Percentiles rank a stretch among this genome's conserved stretches.
Conservation (phyloP, 2,888 invertebrate genomes). For the Hirtodrosophila trivittata region DNA sequence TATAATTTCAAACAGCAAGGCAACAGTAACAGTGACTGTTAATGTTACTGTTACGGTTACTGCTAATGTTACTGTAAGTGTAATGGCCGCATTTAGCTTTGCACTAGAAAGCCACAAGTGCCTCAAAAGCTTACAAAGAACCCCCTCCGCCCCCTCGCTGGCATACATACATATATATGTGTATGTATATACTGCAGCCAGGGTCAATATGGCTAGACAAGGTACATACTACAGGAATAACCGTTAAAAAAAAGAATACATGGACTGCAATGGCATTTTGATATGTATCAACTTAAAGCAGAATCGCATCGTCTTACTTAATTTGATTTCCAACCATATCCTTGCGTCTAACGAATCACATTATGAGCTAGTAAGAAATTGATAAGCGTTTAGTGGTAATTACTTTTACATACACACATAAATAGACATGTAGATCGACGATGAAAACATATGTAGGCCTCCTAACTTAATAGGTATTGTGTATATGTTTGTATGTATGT, state of each 20-base stretch:
- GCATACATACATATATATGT: too few relatives aligned
- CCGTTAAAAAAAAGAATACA: constrained; percentile 39
- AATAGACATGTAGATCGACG: constrained; percentile 8
- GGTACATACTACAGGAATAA: constrained; percentile 46
- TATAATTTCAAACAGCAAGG: constrained; percentile 36
- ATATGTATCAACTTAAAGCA: constrained; percentile 30
- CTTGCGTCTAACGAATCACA: constrained; percentile 58
- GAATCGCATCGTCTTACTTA: constrained; percentile 20
- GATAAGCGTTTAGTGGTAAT: constrained; percentile 5
- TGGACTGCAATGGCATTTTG: constrained; percentile 49
- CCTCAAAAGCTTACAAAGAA: constrained; percentile 62
- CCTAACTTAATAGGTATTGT: constrained; percentile 31
- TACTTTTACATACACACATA: constrained; percentile 4
- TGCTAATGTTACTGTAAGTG: constrained; percentile 3
- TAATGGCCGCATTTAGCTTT: constrained; percentile 35
- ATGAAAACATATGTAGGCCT: constrained; percentile 17
- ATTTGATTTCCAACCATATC: constrained; percentile 59
- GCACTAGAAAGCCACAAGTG: constrained; percentile 67
- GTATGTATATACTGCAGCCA: neutral
- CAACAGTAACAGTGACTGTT: constrained; percentile 8
- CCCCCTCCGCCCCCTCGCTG: neutral
- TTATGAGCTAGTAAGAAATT: constrained; percentile 22
- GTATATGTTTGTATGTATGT: constrained; percentile 44
- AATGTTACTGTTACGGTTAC: constrained; percentile 10
- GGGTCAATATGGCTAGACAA: constrained; percentile 20